Conservation (phyloP, 1,140 invertebrate genomes). For the Hermetia illucens region DNA sequence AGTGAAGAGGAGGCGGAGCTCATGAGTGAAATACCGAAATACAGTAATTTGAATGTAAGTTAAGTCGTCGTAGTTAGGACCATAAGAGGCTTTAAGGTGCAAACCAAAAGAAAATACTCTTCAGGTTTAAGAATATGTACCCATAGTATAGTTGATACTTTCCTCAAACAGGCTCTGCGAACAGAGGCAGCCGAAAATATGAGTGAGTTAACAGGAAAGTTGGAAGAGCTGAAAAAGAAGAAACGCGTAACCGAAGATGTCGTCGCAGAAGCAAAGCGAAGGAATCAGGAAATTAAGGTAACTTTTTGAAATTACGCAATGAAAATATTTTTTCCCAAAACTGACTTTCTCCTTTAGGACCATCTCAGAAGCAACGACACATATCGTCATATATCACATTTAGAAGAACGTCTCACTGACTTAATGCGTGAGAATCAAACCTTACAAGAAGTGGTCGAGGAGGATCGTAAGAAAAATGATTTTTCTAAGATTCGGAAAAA, state of each 20-base stretch:
- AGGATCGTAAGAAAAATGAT: background rate
- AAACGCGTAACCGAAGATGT: slow-evolving; percentile 13
- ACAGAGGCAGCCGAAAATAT: slow-evolving; percentile 15
- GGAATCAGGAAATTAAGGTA: slow-evolving; percentile 21
- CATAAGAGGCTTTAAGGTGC: too few species aligned
- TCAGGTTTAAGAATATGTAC: too few species aligned
- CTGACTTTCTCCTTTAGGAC: slow-evolving; percentile 2
- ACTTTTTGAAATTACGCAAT: background rate
- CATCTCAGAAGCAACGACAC: slow-evolving; percentile 23
- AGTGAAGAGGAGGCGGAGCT: slow-evolving; percentile 9
- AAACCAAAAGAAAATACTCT: too few species aligned
- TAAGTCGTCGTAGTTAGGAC: background rate
- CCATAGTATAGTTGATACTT: too few species aligned
- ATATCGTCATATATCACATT: slow-evolving; percentile 24
- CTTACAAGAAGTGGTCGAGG: slow-evolving; percentile 1
- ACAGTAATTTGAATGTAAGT: slow-evolving; percentile 14
- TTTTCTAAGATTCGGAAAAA: background rate
- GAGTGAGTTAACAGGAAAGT: slow-evolving; percentile 15
- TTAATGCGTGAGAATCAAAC: slow-evolving; percentile 18
- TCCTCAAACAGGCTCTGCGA: slow-evolving; percentile 9
- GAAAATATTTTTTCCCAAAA: too few species aligned
- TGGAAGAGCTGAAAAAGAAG: slow-evolving; percentile 15
- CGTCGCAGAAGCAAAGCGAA: slow-evolving; percentile 11
- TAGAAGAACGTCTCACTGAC: slow-evolving; percentile 26
- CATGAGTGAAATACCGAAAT: background rate